A percentile compares a stretch with the other conserved stretches of the same genome.
These are phyloP conservation scores for Oreocharis arfaki DNA, from an alignment of 2,113 vertebrate genomes.

Conservation along the genomic window DNA sequence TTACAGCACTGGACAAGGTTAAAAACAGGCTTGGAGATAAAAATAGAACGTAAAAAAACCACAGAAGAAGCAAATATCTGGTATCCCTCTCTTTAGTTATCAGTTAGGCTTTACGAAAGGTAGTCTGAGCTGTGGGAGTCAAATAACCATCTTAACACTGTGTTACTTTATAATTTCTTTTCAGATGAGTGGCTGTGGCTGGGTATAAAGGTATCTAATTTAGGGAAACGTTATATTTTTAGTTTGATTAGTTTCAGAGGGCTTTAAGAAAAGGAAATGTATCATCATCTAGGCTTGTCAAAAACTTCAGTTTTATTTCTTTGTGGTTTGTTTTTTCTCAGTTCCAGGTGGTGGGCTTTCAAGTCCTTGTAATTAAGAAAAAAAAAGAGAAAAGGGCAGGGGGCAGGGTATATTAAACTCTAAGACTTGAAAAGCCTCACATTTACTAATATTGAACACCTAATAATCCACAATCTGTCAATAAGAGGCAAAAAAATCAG, in stretches of 20 bases:
- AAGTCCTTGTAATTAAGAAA: not conserved
- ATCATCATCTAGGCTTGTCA: not conserved
- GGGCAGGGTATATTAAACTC: not conserved
- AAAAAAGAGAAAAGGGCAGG: accelerated
- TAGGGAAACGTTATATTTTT: not conserved
- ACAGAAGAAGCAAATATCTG: not conserved
- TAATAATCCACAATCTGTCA: not conserved
- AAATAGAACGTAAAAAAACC: not conserved
- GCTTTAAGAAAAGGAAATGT: not conserved
- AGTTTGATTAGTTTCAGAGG: not conserved
- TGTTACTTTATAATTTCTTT: not conserved
- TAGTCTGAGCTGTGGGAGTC: not conserved
- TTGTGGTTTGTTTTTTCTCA: not conserved
- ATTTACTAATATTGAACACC: not conserved
- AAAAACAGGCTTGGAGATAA: not conserved
- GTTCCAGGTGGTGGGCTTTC: not conserved
- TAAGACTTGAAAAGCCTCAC: not conserved
- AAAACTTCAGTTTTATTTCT: not conserved
- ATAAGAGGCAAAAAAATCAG: not conserved
- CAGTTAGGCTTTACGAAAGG: not conserved
- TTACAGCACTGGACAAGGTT: not conserved
- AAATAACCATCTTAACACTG: not conserved
- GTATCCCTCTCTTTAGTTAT: not conserved
- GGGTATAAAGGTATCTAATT: not conserved
- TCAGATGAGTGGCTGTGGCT: not conserved